A percentile compares a stretch with the other conserved stretches of the same genome.
Evolutionary conservation across 2,888 invertebrate species (phyloP).

Genomic region (Apomyelois bistriatella): DNA sequence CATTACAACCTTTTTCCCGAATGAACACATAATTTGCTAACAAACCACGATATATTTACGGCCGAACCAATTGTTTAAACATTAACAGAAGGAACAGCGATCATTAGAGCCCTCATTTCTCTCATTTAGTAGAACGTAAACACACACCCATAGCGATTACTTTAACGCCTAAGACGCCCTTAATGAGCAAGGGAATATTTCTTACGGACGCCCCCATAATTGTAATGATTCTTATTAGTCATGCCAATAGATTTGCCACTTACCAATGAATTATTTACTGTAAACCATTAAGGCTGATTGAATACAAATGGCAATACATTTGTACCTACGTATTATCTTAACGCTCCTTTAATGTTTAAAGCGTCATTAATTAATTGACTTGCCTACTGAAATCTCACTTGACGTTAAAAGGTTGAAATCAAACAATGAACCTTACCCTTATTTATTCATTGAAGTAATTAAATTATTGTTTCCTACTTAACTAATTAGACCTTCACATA

Average conservation of each 20-base stretch:
- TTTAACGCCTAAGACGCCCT: constrained; percentile 52
- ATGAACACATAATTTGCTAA: not conserved
- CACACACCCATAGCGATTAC: constrained; percentile 46
- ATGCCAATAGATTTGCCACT: constrained; percentile 11
- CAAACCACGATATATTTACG: constrained; percentile 7
- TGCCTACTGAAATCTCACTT: too few relatives aligned
- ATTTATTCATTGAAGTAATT: too few relatives aligned
- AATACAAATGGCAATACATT: not conserved
- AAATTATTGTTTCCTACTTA: too few relatives aligned
- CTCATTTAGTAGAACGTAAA: constrained; percentile 43
- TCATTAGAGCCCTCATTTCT: constrained; percentile 48
- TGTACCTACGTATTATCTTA: too few relatives aligned
- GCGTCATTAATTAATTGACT: too few relatives aligned
- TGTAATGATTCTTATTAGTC: constrained; percentile 14
- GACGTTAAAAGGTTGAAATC: too few relatives aligned
- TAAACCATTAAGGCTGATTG: not conserved
- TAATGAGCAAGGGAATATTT: constrained; percentile 56
- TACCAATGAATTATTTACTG: constrained; percentile 4
- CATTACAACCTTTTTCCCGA: not conserved
- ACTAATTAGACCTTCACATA: too few relatives aligned
- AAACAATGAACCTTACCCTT: too few relatives aligned
- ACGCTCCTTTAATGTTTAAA: too few relatives aligned
- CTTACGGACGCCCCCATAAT: constrained; percentile 32
- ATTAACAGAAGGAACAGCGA: constrained; percentile 40
- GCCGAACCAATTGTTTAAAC: constrained; percentile 39